A percentile compares a stretch with the other conserved stretches of the same genome.
Evolutionary conservation across 64 coral and sea anemone genomes (phyloP).

Genomic region (Montipora capricornis): DNA sequence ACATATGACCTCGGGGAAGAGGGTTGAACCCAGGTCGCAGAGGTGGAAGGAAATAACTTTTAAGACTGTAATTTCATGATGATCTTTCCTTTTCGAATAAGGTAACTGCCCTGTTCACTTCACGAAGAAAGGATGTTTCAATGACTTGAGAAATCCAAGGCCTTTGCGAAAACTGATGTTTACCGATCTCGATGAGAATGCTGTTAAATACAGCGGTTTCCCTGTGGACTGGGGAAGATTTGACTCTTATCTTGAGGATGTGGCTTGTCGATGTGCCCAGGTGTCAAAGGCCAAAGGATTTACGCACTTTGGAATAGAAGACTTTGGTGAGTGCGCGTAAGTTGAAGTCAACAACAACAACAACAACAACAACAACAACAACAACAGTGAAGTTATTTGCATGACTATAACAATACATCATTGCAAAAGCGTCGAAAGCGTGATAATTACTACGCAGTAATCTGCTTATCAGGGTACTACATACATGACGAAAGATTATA

Average conservation of each 20-base stretch:
- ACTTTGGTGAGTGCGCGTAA: constrained; percentile 53
- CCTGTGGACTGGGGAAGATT: constrained; percentile 75
- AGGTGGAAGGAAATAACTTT: too few relatives aligned
- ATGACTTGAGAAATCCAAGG: constrained; percentile 56
- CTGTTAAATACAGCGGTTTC: constrained; percentile 50
- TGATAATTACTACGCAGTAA: too few relatives aligned
- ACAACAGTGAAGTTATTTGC: too few relatives aligned
- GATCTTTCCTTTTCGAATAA: neutral
- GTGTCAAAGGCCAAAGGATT: constrained; percentile 51
- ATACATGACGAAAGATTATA: too few relatives aligned
- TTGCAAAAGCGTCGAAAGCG: too few relatives aligned
- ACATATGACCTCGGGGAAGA: too few relatives aligned
- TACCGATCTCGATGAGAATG: constrained; percentile 59
- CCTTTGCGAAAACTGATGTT: constrained; percentile 57
- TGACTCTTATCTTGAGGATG: constrained; percentile 62
- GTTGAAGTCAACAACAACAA: too few relatives aligned
- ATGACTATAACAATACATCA: too few relatives aligned
- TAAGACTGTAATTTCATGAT: neutral
- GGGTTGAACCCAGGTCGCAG: too few relatives aligned
- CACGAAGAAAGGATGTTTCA: constrained; percentile 75
- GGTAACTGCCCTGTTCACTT: constrained; percentile 26
- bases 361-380: too few relatives aligned
- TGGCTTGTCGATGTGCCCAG: constrained; percentile 77
- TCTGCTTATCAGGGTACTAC: too few relatives aligned
- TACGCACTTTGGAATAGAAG: constrained; percentile 58